These are phyloP conservation scores for Xyrauchen texanus DNA, from an alignment of 2,113 vertebrate species.

Conservation along the genomic window DNA sequence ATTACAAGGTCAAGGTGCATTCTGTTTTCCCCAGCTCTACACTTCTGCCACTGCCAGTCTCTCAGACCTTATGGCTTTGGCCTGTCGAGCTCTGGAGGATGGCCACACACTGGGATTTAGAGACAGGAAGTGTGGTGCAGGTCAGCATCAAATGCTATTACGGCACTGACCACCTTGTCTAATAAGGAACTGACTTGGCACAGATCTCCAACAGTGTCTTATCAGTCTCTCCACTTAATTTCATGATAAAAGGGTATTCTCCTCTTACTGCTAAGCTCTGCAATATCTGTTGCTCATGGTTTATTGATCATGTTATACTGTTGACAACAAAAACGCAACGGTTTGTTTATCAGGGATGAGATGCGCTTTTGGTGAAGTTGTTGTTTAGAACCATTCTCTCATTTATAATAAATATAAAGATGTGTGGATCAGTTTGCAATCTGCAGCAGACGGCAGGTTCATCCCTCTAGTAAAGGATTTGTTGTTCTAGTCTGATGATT, in stretches of 20 bases:
- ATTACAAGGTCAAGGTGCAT: conserved; percentile 46
- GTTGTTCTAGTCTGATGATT: conserved; percentile 34
- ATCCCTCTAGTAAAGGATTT: conserved; percentile 1
- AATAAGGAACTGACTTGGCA: neutral
- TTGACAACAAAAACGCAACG: conserved; percentile 19
- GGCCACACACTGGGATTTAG: conserved; percentile 16
- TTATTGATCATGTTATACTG: conserved; percentile 33
- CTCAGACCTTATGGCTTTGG: conserved; percentile 10
- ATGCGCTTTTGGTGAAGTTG: conserved; percentile 13
- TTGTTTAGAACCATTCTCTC: conserved; percentile 26
- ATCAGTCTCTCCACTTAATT: conserved; percentile 14
- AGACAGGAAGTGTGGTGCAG: neutral
- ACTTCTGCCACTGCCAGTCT: neutral
- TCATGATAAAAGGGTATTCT: neutral
- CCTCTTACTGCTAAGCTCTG: neutral
- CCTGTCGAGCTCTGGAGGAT: neutral
- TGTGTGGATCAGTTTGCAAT: conserved; percentile 26
- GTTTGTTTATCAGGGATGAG: conserved; percentile 16
- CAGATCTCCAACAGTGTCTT: conserved; percentile 1
- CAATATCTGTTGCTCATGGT: neutral
- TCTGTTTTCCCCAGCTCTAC: neutral
- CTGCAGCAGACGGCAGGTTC: conserved; percentile 30
- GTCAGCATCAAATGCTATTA: conserved; percentile 17
- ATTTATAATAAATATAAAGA: conserved; percentile 39
- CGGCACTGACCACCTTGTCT: neutral